phyloP scores from a whole-genome alignment of 2,797 vertebrate species.

The Neostethus bicornis region DNA sequence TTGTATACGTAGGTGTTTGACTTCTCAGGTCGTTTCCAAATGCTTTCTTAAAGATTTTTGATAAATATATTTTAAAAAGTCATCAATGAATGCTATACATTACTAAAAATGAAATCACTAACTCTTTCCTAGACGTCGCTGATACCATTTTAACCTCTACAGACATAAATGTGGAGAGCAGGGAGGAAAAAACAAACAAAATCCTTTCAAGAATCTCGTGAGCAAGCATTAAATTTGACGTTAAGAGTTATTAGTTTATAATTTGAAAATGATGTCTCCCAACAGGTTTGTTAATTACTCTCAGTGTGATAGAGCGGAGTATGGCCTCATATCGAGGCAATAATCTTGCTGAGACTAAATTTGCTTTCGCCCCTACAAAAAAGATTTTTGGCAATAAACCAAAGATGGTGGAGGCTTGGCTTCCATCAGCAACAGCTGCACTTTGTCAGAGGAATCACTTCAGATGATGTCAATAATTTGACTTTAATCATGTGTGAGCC shows the following conservation, averaged over 20 bases:
- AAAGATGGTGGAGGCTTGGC: slow-evolving; percentile 29
- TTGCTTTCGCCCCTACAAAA: slow-evolving; percentile 31
- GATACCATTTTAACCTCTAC: slow-evolving; percentile 33
- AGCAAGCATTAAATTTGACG: slow-evolving; percentile 49
- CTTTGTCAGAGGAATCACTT: slow-evolving; percentile 47
- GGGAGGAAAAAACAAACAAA: slow-evolving; percentile 36
- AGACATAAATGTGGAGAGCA: slow-evolving; percentile 45
- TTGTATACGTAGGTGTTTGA: slow-evolving; percentile 30
- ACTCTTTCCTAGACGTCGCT: slow-evolving; percentile 14
- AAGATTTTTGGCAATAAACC: slow-evolving; percentile 32
- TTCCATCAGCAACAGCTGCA: slow-evolving; percentile 55
- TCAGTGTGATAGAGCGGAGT: slow-evolving; percentile 33
- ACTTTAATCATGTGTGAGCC: slow-evolving; percentile 55
- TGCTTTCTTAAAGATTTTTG: slow-evolving; percentile 16
- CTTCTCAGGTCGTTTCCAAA: slow-evolving; percentile 33
- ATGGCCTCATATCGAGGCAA: background rate
- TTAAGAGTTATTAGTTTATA: slow-evolving; percentile 53
- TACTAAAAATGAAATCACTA: slow-evolving; percentile 16
- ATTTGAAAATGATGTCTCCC: slow-evolving; percentile 32
- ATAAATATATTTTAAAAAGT: slow-evolving; percentile 9
- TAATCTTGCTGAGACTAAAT: slow-evolving; percentile 8
- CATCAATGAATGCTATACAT: slow-evolving; percentile 6
- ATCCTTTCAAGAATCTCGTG: slow-evolving; percentile 42
- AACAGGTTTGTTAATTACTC: slow-evolving; percentile 28
- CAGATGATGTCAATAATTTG: slow-evolving; percentile 52